phyloP scores from a whole-genome alignment of 2,797 vertebrate species.

The Danio jaintianensis region DNA sequence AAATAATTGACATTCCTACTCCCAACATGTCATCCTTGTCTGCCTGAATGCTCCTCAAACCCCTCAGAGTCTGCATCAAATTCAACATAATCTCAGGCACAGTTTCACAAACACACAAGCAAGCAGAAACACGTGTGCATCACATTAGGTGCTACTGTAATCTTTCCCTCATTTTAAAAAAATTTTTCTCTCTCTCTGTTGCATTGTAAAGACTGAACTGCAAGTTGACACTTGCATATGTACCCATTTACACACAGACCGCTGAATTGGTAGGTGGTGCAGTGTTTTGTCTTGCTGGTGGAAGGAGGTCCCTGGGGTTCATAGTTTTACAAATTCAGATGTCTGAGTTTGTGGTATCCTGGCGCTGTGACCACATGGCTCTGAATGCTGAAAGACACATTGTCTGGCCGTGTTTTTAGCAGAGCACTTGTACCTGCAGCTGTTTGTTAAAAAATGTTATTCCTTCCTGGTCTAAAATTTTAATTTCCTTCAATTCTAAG shows the following conservation, averaged over 20 bases:
- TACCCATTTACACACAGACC: neutral
- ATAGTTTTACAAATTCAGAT: conserved; percentile 36
- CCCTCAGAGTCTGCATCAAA: neutral
- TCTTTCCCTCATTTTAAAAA: neutral
- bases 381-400: conserved; percentile 50
- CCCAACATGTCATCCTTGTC: conserved; percentile 21
- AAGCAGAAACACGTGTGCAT: conserved; percentile 17
- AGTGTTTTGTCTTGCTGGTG: conserved; percentile 38
- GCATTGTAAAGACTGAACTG: conserved; percentile 1
- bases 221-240: conserved; percentile 23
- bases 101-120: conserved; percentile 7
- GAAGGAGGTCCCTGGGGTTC: conserved; percentile 35
- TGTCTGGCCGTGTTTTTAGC: conserved; percentile 26
- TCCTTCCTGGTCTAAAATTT: conserved; percentile 45
- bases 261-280: conserved; percentile 4
- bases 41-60: conserved; percentile 21
- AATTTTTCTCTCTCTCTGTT: neutral
- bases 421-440: conserved; percentile 32
- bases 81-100: neutral
- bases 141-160: conserved; percentile 8
- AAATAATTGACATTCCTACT: conserved; percentile 17
- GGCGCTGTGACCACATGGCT: neutral
- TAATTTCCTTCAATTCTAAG: conserved; percentile 38
- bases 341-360: conserved; percentile 43
- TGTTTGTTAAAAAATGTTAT: conserved; percentile 44